These are phyloP conservation scores for Mobula hypostoma DNA, from an alignment of 2,113 vertebrate genomes.

Conservation along the genomic window DNA sequence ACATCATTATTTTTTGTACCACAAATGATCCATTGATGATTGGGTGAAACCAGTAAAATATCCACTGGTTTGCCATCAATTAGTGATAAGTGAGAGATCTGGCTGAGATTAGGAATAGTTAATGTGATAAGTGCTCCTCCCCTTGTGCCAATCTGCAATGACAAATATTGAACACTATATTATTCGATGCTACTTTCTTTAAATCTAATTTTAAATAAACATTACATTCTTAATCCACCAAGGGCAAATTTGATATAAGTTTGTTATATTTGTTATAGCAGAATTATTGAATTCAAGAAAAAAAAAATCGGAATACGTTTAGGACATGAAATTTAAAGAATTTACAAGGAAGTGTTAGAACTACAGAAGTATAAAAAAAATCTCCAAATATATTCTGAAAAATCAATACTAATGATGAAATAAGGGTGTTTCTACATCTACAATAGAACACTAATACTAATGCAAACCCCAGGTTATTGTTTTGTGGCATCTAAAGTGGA, in stretches of 20 bases:
- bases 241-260: not conserved
- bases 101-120: constrained; percentile 47
- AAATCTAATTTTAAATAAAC: not conserved
- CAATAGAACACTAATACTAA: not conserved
- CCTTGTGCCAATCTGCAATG: constrained; percentile 50
- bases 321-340: not conserved
- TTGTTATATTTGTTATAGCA: not conserved
- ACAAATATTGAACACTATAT: not conserved
- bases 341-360: not conserved
- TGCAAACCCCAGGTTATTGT: not conserved
- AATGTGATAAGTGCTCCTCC: constrained; percentile 50
- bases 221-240: not conserved
- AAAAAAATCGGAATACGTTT: not conserved
- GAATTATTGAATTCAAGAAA: not conserved
- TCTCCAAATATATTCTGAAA: not conserved
- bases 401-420: not conserved
- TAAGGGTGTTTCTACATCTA: not conserved
- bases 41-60: constrained; percentile 54
- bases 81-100: constrained; percentile 45
- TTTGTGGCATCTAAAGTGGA: not conserved
- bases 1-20: constrained; percentile 44
- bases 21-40: constrained; percentile 53
- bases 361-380: not conserved
- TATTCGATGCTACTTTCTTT: not conserved
- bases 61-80: constrained; percentile 48